Conservation (phyloP, 1,140 invertebrate genomes). For the Nebria ingens region DNA sequence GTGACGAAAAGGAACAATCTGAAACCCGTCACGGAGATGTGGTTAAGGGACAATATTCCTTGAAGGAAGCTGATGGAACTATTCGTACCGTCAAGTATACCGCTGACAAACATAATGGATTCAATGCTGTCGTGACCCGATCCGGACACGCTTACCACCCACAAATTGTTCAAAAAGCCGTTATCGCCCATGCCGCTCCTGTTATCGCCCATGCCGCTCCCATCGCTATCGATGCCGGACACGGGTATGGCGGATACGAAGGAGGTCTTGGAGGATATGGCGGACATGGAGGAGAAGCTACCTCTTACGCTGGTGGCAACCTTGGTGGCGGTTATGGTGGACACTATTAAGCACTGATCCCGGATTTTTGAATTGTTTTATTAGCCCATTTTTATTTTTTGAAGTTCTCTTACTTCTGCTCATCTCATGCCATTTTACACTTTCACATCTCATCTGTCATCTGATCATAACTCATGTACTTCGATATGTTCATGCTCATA, state of each 20-base stretch:
- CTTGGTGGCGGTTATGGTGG: neutral
- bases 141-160: slow-evolving; percentile 26
- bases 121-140: slow-evolving; percentile 40
- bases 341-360: neutral
- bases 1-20: slow-evolving; percentile 40
- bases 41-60: slow-evolving; percentile 35
- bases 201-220: neutral
- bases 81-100: slow-evolving; percentile 38
- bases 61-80: slow-evolving; percentile 45
- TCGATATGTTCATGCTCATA: neutral
- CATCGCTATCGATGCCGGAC: neutral
- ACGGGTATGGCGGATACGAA: too few relatives aligned
- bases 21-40: slow-evolving; percentile 41
- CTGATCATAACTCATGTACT: neutral
- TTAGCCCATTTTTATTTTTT: too few relatives aligned
- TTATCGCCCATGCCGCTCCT: neutral
- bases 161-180: neutral
- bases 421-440: neutral
- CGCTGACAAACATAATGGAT: slow-evolving; percentile 36
- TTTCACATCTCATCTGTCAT: neutral
- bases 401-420: too few relatives aligned
- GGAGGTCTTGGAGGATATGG: neutral
- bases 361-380: neutral
- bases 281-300: neutral
- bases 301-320: neutral